Percentiles rank a stretch among this genome's conserved stretches.
Evolutionary conservation across 2,797 vertebrate species (phyloP).

Genomic region (Buceros bicornis): DNA sequence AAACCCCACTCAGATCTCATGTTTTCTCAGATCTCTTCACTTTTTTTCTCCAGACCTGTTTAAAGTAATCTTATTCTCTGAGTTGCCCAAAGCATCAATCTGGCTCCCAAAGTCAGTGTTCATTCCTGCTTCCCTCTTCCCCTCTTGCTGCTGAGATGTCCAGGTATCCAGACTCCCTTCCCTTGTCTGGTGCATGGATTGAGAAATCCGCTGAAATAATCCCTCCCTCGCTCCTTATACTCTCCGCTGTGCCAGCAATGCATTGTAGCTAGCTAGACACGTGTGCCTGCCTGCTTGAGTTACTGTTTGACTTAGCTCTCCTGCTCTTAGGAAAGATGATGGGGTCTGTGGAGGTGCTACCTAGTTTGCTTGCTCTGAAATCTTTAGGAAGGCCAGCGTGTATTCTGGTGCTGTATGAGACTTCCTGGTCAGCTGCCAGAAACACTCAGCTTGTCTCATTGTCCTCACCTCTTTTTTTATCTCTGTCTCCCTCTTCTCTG

Average conservation of each 20-base stretch:
- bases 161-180: background rate
- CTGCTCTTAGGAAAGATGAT: background rate
- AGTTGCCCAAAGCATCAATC: background rate
- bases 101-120: background rate
- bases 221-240: background rate
- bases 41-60: background rate
- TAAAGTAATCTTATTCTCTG: background rate
- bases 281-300: background rate
- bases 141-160: background rate
- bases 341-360: background rate
- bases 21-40: background rate
- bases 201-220: background rate
- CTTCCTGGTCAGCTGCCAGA: background rate
- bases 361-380: background rate
- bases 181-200: background rate
- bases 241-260: background rate
- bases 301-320: background rate
- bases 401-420: background rate
- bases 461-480: background rate
- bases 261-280: background rate
- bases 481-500: background rate
- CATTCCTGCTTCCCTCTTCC: background rate
- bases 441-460: background rate
- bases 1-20: background rate
- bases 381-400: rapidly evolving